A percentile compares a stretch with the other conserved stretches of the same genome.
Conservation (phyloP, 1,140 invertebrate genomes). For the Leptoteleia sp. region DNA sequence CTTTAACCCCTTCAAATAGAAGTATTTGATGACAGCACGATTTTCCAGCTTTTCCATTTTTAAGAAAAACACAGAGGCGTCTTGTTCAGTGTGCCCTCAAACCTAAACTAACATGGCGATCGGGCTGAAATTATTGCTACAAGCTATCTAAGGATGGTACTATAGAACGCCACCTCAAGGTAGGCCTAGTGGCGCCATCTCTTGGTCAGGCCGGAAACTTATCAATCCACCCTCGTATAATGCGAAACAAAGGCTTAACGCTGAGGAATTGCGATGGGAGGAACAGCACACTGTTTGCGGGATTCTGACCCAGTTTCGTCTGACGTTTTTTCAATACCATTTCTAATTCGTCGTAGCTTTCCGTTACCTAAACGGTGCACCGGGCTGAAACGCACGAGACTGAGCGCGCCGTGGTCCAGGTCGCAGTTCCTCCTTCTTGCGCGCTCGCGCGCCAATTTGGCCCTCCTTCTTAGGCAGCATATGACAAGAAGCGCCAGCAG, state of each 20-base stretch:
- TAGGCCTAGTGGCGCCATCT: no score
- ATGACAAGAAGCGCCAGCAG: conserved; percentile 91
- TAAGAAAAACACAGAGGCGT: no score
- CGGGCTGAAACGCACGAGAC: conserved; percentile 88
- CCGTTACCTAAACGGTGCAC: conserved; percentile 85
- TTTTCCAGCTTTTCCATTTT: no score
- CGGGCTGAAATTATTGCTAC: no score
- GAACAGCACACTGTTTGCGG: conserved; percentile 15
- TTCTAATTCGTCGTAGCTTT: background rate
- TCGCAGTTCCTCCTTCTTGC: conserved; percentile 89
- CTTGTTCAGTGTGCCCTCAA: no score
- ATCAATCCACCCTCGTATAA: no score
- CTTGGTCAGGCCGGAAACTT: no score
- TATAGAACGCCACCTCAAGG: no score
- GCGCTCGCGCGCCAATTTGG: conserved; percentile 89
- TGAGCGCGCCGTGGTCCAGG: conserved; percentile 89
- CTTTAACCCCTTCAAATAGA: no score
- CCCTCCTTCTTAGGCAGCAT: conserved; percentile 90
- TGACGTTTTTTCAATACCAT: conserved; percentile 21
- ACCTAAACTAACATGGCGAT: no score
- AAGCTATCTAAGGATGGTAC: no score
- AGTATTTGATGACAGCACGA: no score
- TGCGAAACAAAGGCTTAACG: conserved; percentile 4
- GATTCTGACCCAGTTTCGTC: conserved; percentile 41
- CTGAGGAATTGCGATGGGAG: conserved; percentile 1